Conservation (phyloP, 2,797 vertebrate species). For the Onychomys arenicola region DNA sequence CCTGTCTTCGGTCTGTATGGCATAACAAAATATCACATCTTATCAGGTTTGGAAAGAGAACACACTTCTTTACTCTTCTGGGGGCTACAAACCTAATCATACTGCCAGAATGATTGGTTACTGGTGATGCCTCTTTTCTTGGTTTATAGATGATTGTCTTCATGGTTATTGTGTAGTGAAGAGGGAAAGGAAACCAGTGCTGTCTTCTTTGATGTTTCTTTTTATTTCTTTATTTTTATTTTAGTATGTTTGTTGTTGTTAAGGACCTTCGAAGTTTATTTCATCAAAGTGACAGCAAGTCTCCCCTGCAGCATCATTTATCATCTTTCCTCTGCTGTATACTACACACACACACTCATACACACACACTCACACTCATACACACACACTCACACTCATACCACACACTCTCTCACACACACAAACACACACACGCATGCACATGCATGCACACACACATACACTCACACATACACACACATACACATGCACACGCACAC, state of each 20-base stretch:
- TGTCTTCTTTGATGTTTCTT: neutral
- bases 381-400: neutral
- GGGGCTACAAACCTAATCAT: neutral
- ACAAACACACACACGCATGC: neutral
- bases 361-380: no score
- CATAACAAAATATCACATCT: neutral
- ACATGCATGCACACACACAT: neutral
- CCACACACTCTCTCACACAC: neutral
- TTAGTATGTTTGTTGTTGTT: neutral
- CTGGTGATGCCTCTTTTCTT: neutral
- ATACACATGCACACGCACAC: neutral
- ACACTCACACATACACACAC: neutral
- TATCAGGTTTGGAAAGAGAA: neutral
- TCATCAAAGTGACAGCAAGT: slow-evolving; percentile 63
- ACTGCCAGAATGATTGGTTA: neutral
- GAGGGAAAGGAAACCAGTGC: fast-evolving
- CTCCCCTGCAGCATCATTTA: slow-evolving; percentile 56
- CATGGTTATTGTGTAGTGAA: no score
- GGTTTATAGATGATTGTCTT: neutral
- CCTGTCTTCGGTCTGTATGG: neutral
- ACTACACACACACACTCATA: slow-evolving; percentile 64
- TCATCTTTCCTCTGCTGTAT: slow-evolving; percentile 59
- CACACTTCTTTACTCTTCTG: neutral
- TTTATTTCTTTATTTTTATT: neutral
- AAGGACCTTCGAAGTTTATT: slow-evolving; percentile 78